Conservation (phyloP, 2,888 invertebrate species). For the Maniola hyperantus region DNA sequence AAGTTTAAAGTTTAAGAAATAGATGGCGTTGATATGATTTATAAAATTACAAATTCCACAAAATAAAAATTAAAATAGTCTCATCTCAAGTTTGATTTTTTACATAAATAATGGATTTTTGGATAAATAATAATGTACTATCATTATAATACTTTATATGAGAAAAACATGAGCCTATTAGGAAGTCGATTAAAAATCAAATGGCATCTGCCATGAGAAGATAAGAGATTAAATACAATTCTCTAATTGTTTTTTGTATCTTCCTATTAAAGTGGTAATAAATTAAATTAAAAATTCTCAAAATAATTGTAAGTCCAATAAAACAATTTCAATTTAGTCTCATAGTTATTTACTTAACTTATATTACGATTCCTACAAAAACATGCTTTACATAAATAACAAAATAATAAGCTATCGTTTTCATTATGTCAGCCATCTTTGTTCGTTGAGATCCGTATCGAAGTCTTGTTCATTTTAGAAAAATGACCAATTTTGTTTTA, state of each 20-base stretch:
- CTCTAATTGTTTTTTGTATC: too few relatives aligned
- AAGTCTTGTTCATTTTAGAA: background rate
- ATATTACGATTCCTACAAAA: slow-evolving; percentile 44
- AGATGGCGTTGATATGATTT: background rate
- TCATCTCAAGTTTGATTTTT: too few relatives aligned
- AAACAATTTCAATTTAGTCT: slow-evolving; percentile 31
- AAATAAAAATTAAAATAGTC: background rate
- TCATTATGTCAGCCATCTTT: slow-evolving; percentile 11
- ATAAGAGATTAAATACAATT: too few relatives aligned
- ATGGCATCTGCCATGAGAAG: too few relatives aligned
- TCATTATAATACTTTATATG: too few relatives aligned
- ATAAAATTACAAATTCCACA: background rate
- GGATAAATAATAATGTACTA: too few relatives aligned
- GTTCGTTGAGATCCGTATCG: slow-evolving; percentile 28
- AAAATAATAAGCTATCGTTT: background rate
- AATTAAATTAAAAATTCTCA: too few relatives aligned
- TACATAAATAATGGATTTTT: too few relatives aligned
- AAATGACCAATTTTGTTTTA: background rate
- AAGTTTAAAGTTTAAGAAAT: background rate
- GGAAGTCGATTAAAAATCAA: too few relatives aligned
- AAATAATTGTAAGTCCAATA: slow-evolving; percentile 7
- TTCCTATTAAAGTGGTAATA: too few relatives aligned
- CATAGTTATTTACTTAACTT: slow-evolving; percentile 42
- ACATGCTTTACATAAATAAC: slow-evolving; percentile 37
- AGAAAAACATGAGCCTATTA: too few relatives aligned